phyloP scores from a whole-genome alignment of 2,888 invertebrate species.

The Tachina grossa region DNA sequence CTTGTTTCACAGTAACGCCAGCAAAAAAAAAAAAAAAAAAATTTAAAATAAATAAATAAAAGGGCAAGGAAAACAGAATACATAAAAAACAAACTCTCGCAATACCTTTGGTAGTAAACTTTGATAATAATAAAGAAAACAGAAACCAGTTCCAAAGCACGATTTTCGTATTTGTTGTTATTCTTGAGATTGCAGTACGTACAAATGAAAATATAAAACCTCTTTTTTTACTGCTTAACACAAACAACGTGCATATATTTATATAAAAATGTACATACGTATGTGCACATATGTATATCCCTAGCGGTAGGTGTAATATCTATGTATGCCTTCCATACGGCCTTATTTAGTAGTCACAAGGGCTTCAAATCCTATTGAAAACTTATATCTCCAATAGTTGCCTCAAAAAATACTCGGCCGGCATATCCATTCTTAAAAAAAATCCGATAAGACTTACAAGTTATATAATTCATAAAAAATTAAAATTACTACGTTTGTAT shows the following conservation, averaged over 20 bases:
- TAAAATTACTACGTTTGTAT: too few relatives aligned
- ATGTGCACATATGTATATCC: neutral
- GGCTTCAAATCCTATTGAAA: too few relatives aligned
- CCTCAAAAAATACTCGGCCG: too few relatives aligned
- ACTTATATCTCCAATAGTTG: too few relatives aligned
- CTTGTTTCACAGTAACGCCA: conserved; percentile 27
- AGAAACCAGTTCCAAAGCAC: conserved; percentile 64
- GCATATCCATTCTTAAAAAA: too few relatives aligned
- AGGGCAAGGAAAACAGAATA: conserved; percentile 11
- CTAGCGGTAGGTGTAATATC: neutral
- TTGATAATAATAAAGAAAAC: conserved; percentile 42
- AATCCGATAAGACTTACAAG: too few relatives aligned
- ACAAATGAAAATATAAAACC: conserved; percentile 11
- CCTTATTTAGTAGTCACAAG: neutral
- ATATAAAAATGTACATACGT: neutral
- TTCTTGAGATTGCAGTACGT: conserved; percentile 19
- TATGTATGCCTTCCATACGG: neutral
- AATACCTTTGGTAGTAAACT: conserved; percentile 45
- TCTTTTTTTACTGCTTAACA: conserved; percentile 41
- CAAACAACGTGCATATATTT: neutral
- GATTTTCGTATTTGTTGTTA: conserved; percentile 49
- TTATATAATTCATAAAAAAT: too few relatives aligned
- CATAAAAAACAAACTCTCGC: conserved; percentile 23
- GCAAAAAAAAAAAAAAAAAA: conserved; percentile 15
- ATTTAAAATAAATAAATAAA: neutral